Base-by-base conservation (phyloP, 2,113 vertebrate genomes). In the Ceyx margarethae region DNA sequence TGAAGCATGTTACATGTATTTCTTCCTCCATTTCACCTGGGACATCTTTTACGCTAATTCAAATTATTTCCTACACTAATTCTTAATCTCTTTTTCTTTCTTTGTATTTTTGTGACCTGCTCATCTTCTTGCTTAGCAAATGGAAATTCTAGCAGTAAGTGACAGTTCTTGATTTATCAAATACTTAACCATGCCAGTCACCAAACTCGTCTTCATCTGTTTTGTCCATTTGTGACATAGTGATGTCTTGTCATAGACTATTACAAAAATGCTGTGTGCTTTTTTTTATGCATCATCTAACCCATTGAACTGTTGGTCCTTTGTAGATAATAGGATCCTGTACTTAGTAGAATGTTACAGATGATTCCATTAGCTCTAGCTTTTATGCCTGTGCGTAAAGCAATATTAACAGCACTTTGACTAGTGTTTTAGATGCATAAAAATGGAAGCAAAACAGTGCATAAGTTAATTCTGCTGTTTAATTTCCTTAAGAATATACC, bases 101-200 rank as follows among this genome's bases (percentile, higher is more conserved):
- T 97, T 97, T 97, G 96, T 98, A 93, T 98, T 98, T 98, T 98
- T 98, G 98, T 98, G 98, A 98, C 98, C 98, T 96, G 98, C 98
- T 98, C 98, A 98, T 97, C 98, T 98, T 99, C 98, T 99, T 99
- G 99, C 99, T 99, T 99, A 99, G 99, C 99, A 99, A 98, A 99
- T 99, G 99, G 99, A 99, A 98, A 98, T 98, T 98, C 99, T 99
- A 98, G 99, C 99, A 99, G 99, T 99, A 99, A 99, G 99, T 99
- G 97, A 97, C 77, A 96, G 98, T 98, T 98, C 98, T 99, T 98
- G 94, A 98, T 98, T 99, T 98, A 97, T 98, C 96, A 97, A 98
- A 97, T 97, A 96, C 94, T 97, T 97, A 97, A 92, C 97, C 94
- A 85, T 96, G 89, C 97, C 95, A 94, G 98, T 97, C 96, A 94